Conservation (phyloP, 2,113 vertebrate species). For the Coracopsis vasa region DNA sequence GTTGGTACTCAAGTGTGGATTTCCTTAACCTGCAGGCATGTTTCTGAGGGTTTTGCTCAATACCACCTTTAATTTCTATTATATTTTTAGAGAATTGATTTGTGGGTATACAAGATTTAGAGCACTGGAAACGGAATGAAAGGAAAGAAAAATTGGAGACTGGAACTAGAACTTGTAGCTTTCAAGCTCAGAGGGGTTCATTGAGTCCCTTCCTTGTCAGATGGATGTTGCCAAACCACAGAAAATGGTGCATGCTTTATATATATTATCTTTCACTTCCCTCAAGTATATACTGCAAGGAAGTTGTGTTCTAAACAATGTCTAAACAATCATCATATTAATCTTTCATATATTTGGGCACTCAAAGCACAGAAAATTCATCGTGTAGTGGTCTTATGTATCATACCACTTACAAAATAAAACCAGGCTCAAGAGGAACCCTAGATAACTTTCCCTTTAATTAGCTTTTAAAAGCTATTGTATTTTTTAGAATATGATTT, state of each 20-base stretch:
- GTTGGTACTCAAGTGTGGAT: neutral
- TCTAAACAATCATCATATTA: neutral
- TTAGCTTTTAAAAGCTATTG: neutral
- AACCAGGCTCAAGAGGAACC: neutral
- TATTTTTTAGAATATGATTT: neutral
- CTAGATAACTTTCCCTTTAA: neutral
- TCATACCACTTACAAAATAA: neutral
- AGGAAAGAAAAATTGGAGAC: neutral
- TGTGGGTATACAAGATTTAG: neutral
- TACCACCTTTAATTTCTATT: neutral
- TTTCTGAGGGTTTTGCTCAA: neutral
- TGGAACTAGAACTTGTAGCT: neutral
- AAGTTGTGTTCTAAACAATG: neutral
- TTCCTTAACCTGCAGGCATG: neutral
- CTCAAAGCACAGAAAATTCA: neutral
- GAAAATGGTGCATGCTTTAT: neutral
- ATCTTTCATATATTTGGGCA: neutral
- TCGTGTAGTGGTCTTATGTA: neutral
- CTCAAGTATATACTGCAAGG: neutral
- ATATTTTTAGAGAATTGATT: neutral
- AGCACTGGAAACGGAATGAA: neutral
- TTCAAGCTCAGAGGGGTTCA: neutral
- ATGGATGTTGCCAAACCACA: neutral
- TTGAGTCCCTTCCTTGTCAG: neutral
- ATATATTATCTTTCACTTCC: neutral